phyloP scores from a whole-genome alignment of 2,888 invertebrate genomes.

The Troides aeacus region DNA sequence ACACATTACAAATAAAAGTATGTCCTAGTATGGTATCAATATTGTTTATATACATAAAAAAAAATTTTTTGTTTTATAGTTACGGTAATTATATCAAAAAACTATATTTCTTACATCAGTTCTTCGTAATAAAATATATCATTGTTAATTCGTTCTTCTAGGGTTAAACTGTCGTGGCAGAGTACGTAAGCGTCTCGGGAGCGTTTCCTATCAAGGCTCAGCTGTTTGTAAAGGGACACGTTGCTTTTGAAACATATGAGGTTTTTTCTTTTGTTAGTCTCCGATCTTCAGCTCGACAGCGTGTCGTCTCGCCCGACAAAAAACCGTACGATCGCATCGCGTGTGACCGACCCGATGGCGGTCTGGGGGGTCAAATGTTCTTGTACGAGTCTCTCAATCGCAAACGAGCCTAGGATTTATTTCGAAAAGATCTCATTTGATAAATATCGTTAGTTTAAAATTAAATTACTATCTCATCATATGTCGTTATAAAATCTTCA shows the following conservation, averaged over 20 bases:
- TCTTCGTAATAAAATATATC: not conserved
- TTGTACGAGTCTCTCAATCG: conserved; percentile 33
- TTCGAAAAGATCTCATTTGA: too few species aligned
- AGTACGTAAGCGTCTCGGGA: conserved; percentile 25
- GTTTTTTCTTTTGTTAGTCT: conserved; percentile 42
- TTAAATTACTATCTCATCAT: too few species aligned
- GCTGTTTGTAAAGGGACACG: conserved; percentile 62
- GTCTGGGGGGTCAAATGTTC: conserved; percentile 58
- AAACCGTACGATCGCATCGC: conserved; percentile 56
- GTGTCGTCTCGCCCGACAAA: conserved; percentile 52
- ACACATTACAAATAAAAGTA: too few species aligned
- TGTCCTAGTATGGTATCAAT: too few species aligned
- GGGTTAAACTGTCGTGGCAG: not conserved
- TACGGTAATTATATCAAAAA: not conserved
- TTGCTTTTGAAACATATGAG: conserved; percentile 58
- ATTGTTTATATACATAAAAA: too few species aligned
- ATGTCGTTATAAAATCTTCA: too few species aligned
- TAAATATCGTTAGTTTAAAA: too few species aligned
- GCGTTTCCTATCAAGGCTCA: conserved; percentile 53
- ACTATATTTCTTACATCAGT: too few species aligned
- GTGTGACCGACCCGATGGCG: conserved; percentile 62
- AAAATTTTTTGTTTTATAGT: not conserved
- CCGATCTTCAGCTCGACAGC: conserved; percentile 31
- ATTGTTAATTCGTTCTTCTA: not conserved
- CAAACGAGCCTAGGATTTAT: not conserved